phyloP scores from a whole-genome alignment of 2,888 invertebrate species.

The Doris montereyensis region DNA sequence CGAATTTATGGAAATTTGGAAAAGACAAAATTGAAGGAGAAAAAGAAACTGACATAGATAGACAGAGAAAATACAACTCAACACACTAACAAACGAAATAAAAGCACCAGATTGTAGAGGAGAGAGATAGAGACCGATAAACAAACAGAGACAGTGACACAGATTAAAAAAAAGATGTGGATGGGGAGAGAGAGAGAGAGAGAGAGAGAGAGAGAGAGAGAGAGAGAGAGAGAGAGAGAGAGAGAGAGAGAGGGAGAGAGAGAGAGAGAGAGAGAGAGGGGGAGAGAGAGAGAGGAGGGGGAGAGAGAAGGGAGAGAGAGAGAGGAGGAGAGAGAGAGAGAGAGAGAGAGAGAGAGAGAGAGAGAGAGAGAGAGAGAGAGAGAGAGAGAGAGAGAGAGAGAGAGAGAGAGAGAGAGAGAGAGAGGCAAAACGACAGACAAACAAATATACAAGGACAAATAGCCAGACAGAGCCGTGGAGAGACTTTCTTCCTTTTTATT shows the following conservation, averaged over 20 bases:
- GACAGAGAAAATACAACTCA: background rate
- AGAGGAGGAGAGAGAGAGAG: background rate
- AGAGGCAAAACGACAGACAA: too few species aligned
- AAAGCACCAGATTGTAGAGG: background rate
- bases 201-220: slow-evolving; percentile 41
- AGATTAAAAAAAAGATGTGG: slow-evolving; percentile 35
- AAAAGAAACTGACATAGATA: background rate
- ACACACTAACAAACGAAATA: background rate
- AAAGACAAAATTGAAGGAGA: background rate
- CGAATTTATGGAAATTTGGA: too few species aligned
- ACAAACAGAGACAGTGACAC: slow-evolving; percentile 41
- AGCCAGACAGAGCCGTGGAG: background rate
- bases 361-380: too few species aligned
- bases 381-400: background rate
- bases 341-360: too few species aligned
- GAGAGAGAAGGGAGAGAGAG: too few species aligned
- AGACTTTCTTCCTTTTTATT: background rate
- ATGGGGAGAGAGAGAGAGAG: slow-evolving; percentile 37
- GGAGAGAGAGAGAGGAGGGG: background rate
- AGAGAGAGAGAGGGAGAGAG: background rate
- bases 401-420: background rate
- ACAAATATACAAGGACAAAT: background rate
- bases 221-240: background rate
- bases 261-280: background rate
- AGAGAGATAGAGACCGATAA: slow-evolving; percentile 36